phyloP scores from a whole-genome alignment of 1,140 invertebrate species.

The Heliconius hewitsoni region DNA sequence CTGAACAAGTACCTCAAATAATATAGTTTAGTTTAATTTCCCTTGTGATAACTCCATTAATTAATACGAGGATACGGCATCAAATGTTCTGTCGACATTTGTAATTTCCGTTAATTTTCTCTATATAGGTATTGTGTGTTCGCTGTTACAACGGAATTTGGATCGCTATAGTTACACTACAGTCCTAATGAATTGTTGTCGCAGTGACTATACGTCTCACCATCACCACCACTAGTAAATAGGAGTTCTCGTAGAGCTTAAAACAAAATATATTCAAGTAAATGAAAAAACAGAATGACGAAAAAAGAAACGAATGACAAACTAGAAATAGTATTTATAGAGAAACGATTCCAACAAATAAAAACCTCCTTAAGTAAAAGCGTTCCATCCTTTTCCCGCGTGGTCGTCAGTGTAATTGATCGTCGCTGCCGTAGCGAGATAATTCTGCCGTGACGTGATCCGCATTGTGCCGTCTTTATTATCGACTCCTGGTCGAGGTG shows the following conservation, averaged over 20 bases:
- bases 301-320: background rate
- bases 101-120: conserved; percentile 53
- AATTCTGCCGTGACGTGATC: conserved; percentile 74
- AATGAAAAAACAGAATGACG: conserved; percentile 2
- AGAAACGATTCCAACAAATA: conserved; percentile 18
- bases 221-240: background rate
- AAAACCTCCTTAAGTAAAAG: conserved; percentile 34
- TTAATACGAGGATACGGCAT: conserved; percentile 46
- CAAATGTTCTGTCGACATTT: conserved; percentile 49
- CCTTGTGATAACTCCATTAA: conserved; percentile 42
- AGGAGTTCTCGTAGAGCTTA: background rate
- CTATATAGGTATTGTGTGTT: conserved; percentile 24
- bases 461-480: conserved; percentile 71
- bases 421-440: conserved; percentile 70
- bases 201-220: background rate
- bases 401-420: conserved; percentile 73
- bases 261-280: background rate
- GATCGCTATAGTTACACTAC: conserved; percentile 41
- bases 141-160: conserved; percentile 48
- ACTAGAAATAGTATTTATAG: background rate
- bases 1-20: background rate
- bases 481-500: conserved; percentile 46
- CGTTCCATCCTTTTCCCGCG: conserved; percentile 57
- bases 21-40: background rate
- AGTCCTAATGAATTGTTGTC: conserved; percentile 13